Conservation (phyloP, 2,888 invertebrate genomes). For the Hirtodrosophila confusa region DNA sequence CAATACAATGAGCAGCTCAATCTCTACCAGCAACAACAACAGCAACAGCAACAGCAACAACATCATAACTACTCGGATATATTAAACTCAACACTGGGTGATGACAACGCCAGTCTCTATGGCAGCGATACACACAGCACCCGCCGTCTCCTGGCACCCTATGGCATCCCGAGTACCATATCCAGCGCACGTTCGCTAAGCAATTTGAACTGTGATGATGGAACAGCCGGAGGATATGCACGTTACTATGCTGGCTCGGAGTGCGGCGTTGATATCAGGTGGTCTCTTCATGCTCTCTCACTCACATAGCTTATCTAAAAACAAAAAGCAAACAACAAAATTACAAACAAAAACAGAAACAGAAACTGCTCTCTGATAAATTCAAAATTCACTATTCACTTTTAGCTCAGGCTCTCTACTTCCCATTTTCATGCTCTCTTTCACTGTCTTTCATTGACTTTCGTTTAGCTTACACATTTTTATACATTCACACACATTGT, state of each 20-base stretch:
- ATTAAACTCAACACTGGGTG: slow-evolving; percentile 69
- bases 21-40: slow-evolving; percentile 68
- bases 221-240: slow-evolving; percentile 35
- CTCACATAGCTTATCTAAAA: slow-evolving; percentile 7
- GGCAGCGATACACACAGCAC: slow-evolving; percentile 51
- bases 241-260: slow-evolving; percentile 69
- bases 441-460: no score
- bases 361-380: no score
- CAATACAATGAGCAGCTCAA: slow-evolving; percentile 72
- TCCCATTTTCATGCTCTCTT: no score
- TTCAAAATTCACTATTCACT: no score
- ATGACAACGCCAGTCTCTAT: slow-evolving; percentile 63
- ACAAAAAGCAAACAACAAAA: not conserved
- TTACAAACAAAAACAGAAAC: not conserved
- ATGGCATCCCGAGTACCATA: slow-evolving; percentile 21
- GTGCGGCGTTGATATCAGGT: slow-evolving; percentile 73
- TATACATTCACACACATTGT: no score
- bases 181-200: slow-evolving; percentile 60
- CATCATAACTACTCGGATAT: slow-evolving; percentile 42
- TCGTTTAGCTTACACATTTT: no score
- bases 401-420: no score
- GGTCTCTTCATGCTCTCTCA: slow-evolving; percentile 44
- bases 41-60: slow-evolving; percentile 17
- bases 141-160: slow-evolving; percentile 43
- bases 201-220: slow-evolving; percentile 59